Base-by-base conservation (phyloP, 2,888 invertebrate species). In the Laothoe populi region DNA sequence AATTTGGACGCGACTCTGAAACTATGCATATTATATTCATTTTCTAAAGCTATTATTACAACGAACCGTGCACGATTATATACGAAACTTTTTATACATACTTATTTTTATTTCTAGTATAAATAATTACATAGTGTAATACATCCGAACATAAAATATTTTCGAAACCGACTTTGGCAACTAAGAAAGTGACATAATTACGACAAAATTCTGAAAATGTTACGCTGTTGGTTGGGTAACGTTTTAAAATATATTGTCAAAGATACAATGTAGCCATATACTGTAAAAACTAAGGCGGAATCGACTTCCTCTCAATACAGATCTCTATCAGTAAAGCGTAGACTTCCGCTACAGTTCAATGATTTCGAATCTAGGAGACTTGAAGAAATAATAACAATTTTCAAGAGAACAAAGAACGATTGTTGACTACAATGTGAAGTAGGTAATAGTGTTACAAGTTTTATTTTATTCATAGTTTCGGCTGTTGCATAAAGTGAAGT, bases 401-500 rank as follows among this genome's bases (percentile, higher is more conserved):
- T 16, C 16, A 31, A 16, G 31, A 49, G 31, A 53, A 53, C 53
- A 35, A 53, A 19, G 35, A 35, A 53, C 49, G 31, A 53, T 53
- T 53, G 31, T 53, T 10, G 16, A 53, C 53, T 19, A 53, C 31
- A 19, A 21, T 11, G 53, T 19, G 21, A 53, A 53, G 35, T 53
- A 19, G 53, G 35, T 53, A 53, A 53, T 0, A 31, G 31, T 53
- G 53, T 53, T 53, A 53, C 48, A n/a, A 23, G 59, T 60, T 53
- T 45, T 38, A 16, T 48, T 60, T 60, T 26, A n/a, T 31, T 53
- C 21, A 60, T 48, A 35, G 60, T 53, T 61, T 61, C 11, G 49
- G 61, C 31, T 53, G 21, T 62, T 62, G 62, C 62, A 59, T 58
- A 62, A 62, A 58, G 26, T 57, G 3, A 19, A 62, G 62, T 62